These are phyloP conservation scores for Meloidogyne hapla DNA, from an alignment of 1,140 invertebrate genomes.

Conservation along the genomic window DNA sequence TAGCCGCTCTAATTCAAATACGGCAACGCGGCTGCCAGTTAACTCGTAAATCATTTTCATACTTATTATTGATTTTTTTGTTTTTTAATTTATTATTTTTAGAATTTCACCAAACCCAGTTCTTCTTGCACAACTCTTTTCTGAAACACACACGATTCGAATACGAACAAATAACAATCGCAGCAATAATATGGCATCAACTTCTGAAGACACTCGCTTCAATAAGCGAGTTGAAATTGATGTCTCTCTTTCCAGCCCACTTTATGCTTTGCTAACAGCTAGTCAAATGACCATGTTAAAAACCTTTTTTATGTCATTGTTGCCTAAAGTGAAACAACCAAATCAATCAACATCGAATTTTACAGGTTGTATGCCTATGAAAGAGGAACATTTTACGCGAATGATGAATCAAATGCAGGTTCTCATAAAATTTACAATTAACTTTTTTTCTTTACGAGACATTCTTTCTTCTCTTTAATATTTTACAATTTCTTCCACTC, in stretches of 20 bases:
- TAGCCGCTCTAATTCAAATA: constrained; percentile 28
- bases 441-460: too few relatives aligned
- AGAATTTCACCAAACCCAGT: constrained; percentile 45
- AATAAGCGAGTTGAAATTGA: constrained; percentile 46
- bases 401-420: constrained; percentile 39
- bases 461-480: too few relatives aligned
- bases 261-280: constrained; percentile 42
- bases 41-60: constrained; percentile 9
- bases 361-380: constrained; percentile 46
- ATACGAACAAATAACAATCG: constrained; percentile 46
- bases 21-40: background rate
- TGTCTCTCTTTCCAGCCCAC: constrained; percentile 31
- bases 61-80: background rate
- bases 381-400: constrained; percentile 36
- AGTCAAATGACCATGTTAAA: constrained; percentile 39
- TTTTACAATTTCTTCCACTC: too few relatives aligned
- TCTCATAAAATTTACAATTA: background rate
- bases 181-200: background rate
- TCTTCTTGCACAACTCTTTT: constrained; percentile 46
- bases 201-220: constrained; percentile 19
- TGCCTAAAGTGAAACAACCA: constrained; percentile 13
- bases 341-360: constrained; percentile 4
- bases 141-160: constrained; percentile 41
- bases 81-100: constrained; percentile 22
- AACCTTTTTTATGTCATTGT: constrained; percentile 36